Base-by-base conservation (phyloP, 1,140 invertebrate species). In the Trypoxylus dichotomus region DNA sequence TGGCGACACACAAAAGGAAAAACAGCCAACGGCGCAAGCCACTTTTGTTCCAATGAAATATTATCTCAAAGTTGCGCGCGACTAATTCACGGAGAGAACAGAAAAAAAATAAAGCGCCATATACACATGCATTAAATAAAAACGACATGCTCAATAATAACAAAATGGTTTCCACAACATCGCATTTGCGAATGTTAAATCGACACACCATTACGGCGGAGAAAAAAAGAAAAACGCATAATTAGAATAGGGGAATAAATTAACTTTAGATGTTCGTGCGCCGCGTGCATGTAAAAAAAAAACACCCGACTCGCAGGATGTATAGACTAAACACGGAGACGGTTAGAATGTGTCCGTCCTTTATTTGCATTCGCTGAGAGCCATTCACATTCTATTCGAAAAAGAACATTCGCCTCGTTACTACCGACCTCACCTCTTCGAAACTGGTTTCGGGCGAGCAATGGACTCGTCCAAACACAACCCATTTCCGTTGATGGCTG, bases 401-500 rank as follows among this genome's bases (percentile, higher is more conserved):
- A 73, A 42, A 32, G 27, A 37, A n/a, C 6, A 73, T 29, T 37
- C 6, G 29, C 29, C 24, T 15, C 19, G 68, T n/a, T 13, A 32
- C 27, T 63, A 63, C 60, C 71, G 71, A 73, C 27, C 71, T 73
- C 71, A 73, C 71, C 71, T 42, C 29, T 11, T 11, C 37, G 71
- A 37, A 32, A 32, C 27, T 42, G 29, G 27, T 73, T 73, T 73
- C 71, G 71, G 27, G 27, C 27, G 6, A 29, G 60, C 19, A 32
- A 32, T 73, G 71, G 71, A 73, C 71, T 73, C 71, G 27, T 42
- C 71, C 71, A 21, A 73, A 73, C 71, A 73, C 71, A 73, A 73
- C 71, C 71, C 71, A 73, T 73, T 73, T 73, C 71, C 71, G 71
- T 73, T 73, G 29, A 73, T 73, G 71, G 71, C 71, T 21, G 71